Evolutionary conservation across 2,888 invertebrate species (phyloP).

Genomic region (Orthosia incerta): DNA sequence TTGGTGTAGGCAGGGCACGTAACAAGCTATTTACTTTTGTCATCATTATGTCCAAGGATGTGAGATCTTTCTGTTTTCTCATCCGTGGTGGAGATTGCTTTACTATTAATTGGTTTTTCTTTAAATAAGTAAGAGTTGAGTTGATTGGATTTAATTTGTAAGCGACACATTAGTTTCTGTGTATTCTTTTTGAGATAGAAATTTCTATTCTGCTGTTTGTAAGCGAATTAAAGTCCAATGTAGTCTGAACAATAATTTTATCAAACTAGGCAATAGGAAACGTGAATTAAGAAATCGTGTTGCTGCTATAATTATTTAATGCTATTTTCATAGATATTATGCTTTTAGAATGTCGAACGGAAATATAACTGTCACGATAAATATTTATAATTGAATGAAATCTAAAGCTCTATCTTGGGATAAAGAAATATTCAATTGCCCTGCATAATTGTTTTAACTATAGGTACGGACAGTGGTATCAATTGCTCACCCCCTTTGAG

Average conservation of each 20-base stretch:
- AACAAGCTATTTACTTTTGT: constrained; percentile 18
- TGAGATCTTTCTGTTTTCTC: constrained; percentile 38
- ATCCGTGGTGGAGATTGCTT: neutral
- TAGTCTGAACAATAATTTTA: too few relatives aligned
- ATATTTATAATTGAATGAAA: neutral
- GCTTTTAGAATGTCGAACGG: constrained; percentile 26
- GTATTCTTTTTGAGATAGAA: neutral
- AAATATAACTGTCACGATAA: constrained; percentile 11
- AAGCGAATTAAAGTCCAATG: neutral
- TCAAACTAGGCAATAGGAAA: neutral
- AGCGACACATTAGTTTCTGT: neutral
- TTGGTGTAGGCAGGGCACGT: too few relatives aligned
- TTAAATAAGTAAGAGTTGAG: constrained; percentile 7
- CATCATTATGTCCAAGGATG: constrained; percentile 29
- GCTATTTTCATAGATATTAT: constrained; percentile 6
- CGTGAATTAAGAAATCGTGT: neutral
- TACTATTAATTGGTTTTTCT: constrained; percentile 19
- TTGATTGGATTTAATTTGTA: constrained; percentile 16
- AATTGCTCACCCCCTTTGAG: too few relatives aligned
- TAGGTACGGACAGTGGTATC: too few relatives aligned
- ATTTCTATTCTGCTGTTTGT: neutral
- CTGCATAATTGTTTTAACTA: too few relatives aligned
- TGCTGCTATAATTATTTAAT: constrained; percentile 2
- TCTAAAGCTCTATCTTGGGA: neutral
- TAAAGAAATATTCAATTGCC: neutral